Evolutionary conservation across 64 coral and sea anemone species (phyloP), one percentile per base, ranked within the genome.

Genomic region (Pocillopora verrucosa): DNA sequence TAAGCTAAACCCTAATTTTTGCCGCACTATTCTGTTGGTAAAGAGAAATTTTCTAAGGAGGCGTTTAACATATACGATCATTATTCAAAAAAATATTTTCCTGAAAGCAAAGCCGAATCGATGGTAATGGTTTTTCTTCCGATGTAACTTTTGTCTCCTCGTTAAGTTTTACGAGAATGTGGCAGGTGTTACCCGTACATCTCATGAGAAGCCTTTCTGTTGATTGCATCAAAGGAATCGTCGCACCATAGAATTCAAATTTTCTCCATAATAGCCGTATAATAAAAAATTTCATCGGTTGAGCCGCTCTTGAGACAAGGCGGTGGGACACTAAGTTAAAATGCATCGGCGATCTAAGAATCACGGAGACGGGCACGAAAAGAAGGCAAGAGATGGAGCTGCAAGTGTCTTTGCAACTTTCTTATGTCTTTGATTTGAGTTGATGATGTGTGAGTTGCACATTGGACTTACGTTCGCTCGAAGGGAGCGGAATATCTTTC

Each of bases 381-480:
- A 20, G n/a, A 70, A 70, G 20, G 67, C 67, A 25, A 70, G 22
- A 2, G 74, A 37, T 76, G 41, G 37, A 17, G 36, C 36, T 2
- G 34, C 74, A 76, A 76, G 74, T 76, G 74, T 76, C 36, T 5
- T 76, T 5, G 74, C 74, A 76, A 76, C 74, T 36, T 76, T 45
- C 74, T 76, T 76, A 17, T 76, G 74, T 76, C 34, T 11, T 76
- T 14, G 74, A 76, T 76, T 76, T 34, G 14, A 26, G 5, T 11
- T 34, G 24, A 26, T 16, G 16, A 76, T 15, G 24, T 37, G 16
- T 12, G 74, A 37, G 36, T 76, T 76, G 20, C 17, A 1, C 13
- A 76, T 76, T 14, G 74, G 30, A 2, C 14, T 2, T 37, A 76
- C 74, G 35, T 36, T 76, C 15, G 34, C 35, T 15, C 12, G 35